A percentile compares a stretch with the other conserved stretches of the same genome.
phyloP scores from a whole-genome alignment of 2,888 invertebrate species.

The Odontothrips loti region DNA sequence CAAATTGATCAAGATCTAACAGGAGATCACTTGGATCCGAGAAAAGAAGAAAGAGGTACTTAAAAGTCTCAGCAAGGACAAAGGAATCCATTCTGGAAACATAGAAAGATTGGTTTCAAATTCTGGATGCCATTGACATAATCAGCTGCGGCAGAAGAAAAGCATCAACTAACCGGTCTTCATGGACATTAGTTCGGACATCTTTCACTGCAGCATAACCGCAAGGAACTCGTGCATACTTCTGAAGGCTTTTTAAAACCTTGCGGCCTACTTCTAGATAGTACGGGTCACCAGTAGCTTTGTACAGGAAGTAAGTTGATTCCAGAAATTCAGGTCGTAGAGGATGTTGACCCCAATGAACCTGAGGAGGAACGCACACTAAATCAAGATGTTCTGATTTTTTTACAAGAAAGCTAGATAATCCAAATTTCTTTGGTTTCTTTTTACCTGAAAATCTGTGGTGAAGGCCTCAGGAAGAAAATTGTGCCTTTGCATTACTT shows the following conservation, averaged over 20 bases:
- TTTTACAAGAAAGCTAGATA: neutral
- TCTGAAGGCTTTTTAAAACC: slow-evolving; percentile 82
- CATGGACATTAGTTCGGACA: slow-evolving; percentile 82
- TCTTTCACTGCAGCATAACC: slow-evolving; percentile 98
- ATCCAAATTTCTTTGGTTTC: slow-evolving; percentile 8
- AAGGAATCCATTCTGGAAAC: slow-evolving; percentile 88
- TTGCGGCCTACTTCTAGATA: slow-evolving; percentile 89
- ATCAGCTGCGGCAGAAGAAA: neutral
- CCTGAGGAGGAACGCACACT: slow-evolving; percentile 49
- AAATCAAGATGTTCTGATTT: neutral
- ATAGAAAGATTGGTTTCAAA: slow-evolving; percentile 30
- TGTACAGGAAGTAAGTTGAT: slow-evolving; percentile 94
- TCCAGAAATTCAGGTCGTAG: slow-evolving; percentile 95
- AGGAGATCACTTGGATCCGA: slow-evolving; percentile 80
- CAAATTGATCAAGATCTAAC: slow-evolving; percentile 77
- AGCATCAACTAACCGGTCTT: slow-evolving; percentile 58
- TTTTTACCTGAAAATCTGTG: slow-evolving; percentile 78
- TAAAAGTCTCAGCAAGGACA: slow-evolving; percentile 95
- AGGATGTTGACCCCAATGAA: slow-evolving; percentile 98
- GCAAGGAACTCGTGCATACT: slow-evolving; percentile 87
- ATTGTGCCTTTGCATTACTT: slow-evolving; percentile 95
- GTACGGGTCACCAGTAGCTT: slow-evolving; percentile 92
- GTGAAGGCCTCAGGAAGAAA: slow-evolving; percentile 99
- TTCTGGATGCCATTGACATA: neutral
- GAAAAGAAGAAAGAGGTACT: slow-evolving; percentile 92